Conservation (phyloP, 2,888 invertebrate species). For the Allolobophora icterica region DNA sequence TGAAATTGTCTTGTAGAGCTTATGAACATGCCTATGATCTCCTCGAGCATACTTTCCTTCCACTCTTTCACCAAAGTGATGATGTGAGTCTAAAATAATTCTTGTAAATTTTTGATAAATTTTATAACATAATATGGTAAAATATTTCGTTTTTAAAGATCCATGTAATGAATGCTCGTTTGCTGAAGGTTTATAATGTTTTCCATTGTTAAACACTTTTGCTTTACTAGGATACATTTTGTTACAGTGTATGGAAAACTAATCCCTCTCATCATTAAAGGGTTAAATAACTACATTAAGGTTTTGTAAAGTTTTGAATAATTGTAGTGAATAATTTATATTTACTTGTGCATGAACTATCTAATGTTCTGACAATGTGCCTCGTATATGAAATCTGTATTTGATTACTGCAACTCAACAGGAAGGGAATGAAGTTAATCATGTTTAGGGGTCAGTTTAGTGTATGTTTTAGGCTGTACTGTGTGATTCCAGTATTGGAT, state of each 20-base stretch:
- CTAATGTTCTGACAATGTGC: neutral
- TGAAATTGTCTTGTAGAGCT: constrained; percentile 69
- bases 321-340: constrained; percentile 17
- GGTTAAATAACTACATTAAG: no score
- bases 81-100: constrained; percentile 70
- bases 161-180: no score
- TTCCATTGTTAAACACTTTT: no score
- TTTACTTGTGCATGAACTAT: neutral
- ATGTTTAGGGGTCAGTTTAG: neutral
- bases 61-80: constrained; percentile 82
- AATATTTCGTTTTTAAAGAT: neutral
- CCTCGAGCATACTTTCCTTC: constrained; percentile 77
- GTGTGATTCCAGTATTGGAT: neutral
- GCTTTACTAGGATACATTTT: no score
- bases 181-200: no score
- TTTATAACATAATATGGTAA: neutral
- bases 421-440: neutral
- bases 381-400: neutral
- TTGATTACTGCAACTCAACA: neutral
- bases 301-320: neutral
- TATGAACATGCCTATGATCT: constrained; percentile 79
- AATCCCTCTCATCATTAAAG: no score
- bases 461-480: neutral
- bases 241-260: no score
- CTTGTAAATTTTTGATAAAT: neutral